These are phyloP conservation scores for Perodicticus potto DNA, from an alignment of 2,797 vertebrate species.

Conservation along the genomic window DNA sequence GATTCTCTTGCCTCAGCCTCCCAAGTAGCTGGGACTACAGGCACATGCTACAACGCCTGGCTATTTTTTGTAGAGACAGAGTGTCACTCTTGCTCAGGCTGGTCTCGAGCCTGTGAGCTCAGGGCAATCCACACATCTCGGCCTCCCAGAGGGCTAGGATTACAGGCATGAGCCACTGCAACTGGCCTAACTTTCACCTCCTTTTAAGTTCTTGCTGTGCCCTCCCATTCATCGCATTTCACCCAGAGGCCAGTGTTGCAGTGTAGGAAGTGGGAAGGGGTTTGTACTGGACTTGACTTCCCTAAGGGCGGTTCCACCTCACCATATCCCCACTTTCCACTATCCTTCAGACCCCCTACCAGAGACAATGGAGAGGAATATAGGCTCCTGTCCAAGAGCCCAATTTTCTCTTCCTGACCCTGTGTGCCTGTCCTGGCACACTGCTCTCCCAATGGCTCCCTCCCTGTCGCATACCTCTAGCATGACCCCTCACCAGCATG, in stretches of 20 bases:
- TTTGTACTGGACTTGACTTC: constrained; percentile 27
- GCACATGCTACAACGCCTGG: too few species aligned
- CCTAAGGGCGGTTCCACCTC: not conserved
- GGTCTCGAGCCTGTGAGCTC: too few species aligned
- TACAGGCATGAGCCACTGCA: too few species aligned
- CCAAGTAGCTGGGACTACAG: too few species aligned
- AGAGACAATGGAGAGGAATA: not conserved
- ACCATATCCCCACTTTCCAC: not conserved
- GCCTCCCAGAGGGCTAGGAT: too few species aligned
- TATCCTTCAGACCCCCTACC: not conserved
- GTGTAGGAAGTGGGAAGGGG: not conserved
- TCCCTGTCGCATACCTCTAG: not conserved
- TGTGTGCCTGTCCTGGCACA: not conserved
- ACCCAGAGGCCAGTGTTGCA: not conserved
- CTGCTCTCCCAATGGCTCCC: not conserved
- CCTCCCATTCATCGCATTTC: constrained; percentile 6
- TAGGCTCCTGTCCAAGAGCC: not conserved
- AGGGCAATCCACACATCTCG: too few species aligned
- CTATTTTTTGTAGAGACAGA: too few species aligned
- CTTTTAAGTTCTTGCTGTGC: not conserved
- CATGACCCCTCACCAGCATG: not conserved
- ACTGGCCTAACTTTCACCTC: not conserved
- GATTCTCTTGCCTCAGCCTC: too few species aligned
- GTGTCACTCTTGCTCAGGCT: too few species aligned
- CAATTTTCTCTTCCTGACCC: not conserved